Evolutionary conservation across 2,888 invertebrate genomes (phyloP).

Genomic region (Norana najaformis): DNA sequence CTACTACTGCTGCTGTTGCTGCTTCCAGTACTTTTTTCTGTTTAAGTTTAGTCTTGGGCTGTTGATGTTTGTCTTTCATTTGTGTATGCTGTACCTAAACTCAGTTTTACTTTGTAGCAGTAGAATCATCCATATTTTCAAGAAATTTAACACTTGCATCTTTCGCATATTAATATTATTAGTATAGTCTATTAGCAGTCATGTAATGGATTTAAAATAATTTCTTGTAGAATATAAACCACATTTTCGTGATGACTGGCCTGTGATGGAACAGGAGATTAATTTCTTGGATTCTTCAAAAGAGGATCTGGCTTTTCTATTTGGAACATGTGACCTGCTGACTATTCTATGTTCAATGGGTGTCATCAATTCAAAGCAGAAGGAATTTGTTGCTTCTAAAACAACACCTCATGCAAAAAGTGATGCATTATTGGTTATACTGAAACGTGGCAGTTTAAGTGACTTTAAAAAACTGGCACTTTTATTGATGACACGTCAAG

Average conservation of each 20-base stretch:
- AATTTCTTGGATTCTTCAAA: not conserved
- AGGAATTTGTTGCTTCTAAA: not conserved
- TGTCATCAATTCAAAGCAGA: not conserved
- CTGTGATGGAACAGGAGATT: not conserved
- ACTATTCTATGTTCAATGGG: not conserved
- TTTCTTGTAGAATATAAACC: not conserved
- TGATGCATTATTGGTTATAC: not conserved
- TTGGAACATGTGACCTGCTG: not conserved
- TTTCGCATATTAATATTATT: not conserved
- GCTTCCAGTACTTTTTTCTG: no score
- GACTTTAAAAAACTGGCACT: not conserved
- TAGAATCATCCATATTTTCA: not conserved
- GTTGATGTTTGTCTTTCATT: no score
- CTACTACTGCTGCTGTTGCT: no score
- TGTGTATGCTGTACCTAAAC: not conserved
- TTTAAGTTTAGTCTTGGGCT: no score
- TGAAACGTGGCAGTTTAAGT: conserved; percentile 1
- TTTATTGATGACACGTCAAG: not conserved
- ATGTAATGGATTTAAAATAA: not conserved
- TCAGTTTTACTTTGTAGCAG: not conserved
- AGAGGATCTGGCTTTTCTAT: not conserved
- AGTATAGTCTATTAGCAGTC: not conserved
- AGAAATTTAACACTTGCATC: not conserved
- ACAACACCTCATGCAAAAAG: not conserved
- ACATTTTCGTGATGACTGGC: not conserved